These are phyloP conservation scores for Mimas tiliae DNA, from an alignment of 2,888 invertebrate species.

Conservation along the genomic window DNA sequence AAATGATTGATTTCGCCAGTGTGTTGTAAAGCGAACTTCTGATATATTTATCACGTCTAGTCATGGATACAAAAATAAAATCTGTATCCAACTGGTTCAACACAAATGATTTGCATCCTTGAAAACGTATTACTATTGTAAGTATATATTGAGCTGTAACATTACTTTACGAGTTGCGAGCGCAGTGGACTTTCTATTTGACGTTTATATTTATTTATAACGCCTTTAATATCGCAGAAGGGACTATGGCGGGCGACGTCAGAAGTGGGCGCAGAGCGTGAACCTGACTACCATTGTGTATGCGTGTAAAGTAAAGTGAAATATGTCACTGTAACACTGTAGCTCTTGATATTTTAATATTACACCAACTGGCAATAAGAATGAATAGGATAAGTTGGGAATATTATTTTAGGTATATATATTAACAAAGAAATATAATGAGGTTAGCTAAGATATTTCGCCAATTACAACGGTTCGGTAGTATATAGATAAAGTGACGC, in stretches of 20 bases:
- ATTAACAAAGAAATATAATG: too few species aligned
- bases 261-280: slow-evolving; percentile 32
- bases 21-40: not conserved
- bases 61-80: slow-evolving; percentile 17
- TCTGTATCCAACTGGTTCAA: slow-evolving; percentile 3
- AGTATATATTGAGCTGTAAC: slow-evolving; percentile 73
- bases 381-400: too few species aligned
- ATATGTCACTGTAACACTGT: slow-evolving; percentile 60
- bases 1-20: not conserved
- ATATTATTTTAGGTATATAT: not conserved
- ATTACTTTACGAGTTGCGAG: slow-evolving; percentile 64
- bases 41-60: not conserved
- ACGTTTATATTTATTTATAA: slow-evolving; percentile 79
- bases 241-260: slow-evolving; percentile 38
- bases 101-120: slow-evolving; percentile 17
- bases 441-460: too few species aligned
- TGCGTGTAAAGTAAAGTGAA: slow-evolving; percentile 57
- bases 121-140: slow-evolving; percentile 48
- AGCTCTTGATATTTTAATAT: slow-evolving; percentile 64
- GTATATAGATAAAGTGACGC: too few species aligned
- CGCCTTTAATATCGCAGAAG: slow-evolving; percentile 59
- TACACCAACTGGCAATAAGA: not conserved
- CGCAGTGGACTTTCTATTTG: slow-evolving; percentile 64
- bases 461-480: too few species aligned
- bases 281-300: slow-evolving; percentile 55